Evolutionary conservation across 2,797 vertebrate genomes (phyloP).

Genomic region (Urosaurus nigricauda): DNA sequence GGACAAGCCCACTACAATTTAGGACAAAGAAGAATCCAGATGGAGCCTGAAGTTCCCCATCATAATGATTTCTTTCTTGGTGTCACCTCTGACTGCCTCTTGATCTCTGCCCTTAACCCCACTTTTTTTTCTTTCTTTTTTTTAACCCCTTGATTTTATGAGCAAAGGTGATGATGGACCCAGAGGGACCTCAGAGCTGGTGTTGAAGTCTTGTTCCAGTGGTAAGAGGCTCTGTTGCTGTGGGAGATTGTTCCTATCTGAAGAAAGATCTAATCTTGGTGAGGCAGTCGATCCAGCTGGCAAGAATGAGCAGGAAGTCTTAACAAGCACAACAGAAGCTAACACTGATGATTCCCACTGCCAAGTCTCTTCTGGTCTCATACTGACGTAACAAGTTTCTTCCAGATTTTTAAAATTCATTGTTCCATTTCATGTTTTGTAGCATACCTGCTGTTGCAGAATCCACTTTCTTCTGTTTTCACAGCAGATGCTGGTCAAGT

Average conservation of each 20-base stretch:
- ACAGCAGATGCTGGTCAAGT: no score
- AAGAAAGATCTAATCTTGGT: not conserved
- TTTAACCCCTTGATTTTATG: not conserved
- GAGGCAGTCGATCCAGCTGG: not conserved
- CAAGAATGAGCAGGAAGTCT: not conserved
- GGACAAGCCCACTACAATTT: not conserved
- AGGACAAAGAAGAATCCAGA: not conserved
- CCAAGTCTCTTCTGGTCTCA: not conserved
- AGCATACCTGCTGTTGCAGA: not conserved
- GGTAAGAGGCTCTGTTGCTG: not conserved
- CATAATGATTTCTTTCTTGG: not conserved
- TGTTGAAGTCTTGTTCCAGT: not conserved
- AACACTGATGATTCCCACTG: not conserved
- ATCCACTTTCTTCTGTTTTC: no score
- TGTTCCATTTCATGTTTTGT: not conserved
- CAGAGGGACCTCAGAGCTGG: not conserved
- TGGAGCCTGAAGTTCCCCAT: not conserved
- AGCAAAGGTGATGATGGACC: not conserved
- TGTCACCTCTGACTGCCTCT: not conserved
- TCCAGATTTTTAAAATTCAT: not conserved
- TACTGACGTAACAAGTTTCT: not conserved
- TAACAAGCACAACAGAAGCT: not conserved
- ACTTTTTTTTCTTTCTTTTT: not conserved
- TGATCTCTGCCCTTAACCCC: not conserved
- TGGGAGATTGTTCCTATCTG: not conserved